phyloP scores from a whole-genome alignment of 2,888 invertebrate genomes.

The Scaeva pyrastri region DNA sequence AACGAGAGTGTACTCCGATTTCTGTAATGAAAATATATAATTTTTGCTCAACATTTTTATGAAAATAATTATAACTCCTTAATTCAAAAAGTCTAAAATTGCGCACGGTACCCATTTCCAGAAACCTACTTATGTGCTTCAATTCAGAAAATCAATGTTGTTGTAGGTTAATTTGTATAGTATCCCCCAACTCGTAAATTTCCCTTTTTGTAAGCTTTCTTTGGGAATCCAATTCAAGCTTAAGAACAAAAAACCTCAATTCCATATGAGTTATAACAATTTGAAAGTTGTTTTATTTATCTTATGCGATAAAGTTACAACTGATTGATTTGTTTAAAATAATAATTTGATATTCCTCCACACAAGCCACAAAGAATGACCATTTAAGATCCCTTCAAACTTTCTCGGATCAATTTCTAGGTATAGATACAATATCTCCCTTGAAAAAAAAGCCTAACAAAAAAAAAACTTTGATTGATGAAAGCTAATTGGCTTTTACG shows the following conservation, averaged over 20 bases:
- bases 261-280: not conserved
- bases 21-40: too few relatives aligned
- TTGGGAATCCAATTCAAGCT: constrained; percentile 21
- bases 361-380: constrained; percentile 21
- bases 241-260: constrained; percentile 39
- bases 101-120: too few relatives aligned
- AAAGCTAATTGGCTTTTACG: constrained; percentile 80
- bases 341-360: constrained; percentile 4
- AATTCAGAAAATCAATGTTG: too few relatives aligned
- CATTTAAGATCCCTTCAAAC: constrained; percentile 57
- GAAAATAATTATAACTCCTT: too few relatives aligned
- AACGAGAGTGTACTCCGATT: too few relatives aligned
- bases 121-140: too few relatives aligned
- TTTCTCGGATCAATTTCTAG: constrained; percentile 66
- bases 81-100: too few relatives aligned
- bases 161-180: too few relatives aligned
- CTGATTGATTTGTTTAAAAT: constrained; percentile 32
- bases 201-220: not conserved
- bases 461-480: constrained; percentile 79
- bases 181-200: not conserved
- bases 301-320: not conserved
- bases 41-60: too few relatives aligned
- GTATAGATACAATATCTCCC: not conserved
- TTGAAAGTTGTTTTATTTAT: not conserved
- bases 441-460: constrained; percentile 6